Evolutionary conservation across 2,888 invertebrate genomes (phyloP), one percentile per base, ranked within the genome.

Genomic region (Bombyx huttoni): DNA sequence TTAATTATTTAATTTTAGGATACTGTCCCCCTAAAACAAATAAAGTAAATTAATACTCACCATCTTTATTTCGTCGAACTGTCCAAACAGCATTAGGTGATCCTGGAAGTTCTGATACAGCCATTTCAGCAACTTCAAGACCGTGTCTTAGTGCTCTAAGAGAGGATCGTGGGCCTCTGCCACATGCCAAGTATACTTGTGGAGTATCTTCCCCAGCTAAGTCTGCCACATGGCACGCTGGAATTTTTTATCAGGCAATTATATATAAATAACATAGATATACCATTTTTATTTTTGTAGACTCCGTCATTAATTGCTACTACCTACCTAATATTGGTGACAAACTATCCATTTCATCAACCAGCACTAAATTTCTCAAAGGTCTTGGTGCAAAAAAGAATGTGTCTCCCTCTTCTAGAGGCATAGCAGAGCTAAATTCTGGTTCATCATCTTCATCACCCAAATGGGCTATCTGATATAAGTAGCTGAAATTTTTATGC

Each of bases 51-150:
- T 24, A 50, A 50, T 46, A 66, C 94, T 94, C 88, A 98, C 98
- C 99, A 90, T 99, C 99, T 75, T 96, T 93, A 78, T 97, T 93
- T 68, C 95, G 92, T 75, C 98, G 96, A 14, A 99, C 99, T 35
- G 99, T 99, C 99, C 99, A 99, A 1, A 99, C 99, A 67, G 99
- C 99, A 89, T 98, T 99, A 2, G 99, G 99, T 73, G 98, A 99
- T 73, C 99, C 99, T n/a, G 99, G 99, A 62, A 99, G 89, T 82
- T 99, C 99, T 33, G 98, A 98, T 3, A 99, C 98, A 54, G 99
- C 99, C 99, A 99, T 99, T 87, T 99, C 99, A 0, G 98, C 96
- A 1, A 99, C 98, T 90, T 99, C 99, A 51, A 99, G 89, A 64
- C 99, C 99, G 81, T 99, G 99, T 33, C 99, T 91, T 9, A 99